Base-by-base conservation (phyloP, 2,888 invertebrate genomes). In the Gymnoscelis rufifasciata region DNA sequence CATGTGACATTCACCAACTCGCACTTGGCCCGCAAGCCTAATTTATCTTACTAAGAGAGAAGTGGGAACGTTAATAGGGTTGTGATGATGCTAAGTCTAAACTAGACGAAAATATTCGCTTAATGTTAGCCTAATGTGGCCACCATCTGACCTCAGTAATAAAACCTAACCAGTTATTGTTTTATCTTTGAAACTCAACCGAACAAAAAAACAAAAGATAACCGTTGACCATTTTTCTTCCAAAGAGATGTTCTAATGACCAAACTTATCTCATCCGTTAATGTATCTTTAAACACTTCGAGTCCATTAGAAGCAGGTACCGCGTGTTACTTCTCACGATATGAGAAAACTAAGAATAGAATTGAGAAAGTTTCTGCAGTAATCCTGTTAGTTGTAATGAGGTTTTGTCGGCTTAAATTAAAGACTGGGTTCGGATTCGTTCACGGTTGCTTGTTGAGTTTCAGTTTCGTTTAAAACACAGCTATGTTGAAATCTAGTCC, bases 281-380 rank as follows among this genome's bases (percentile, higher is more conserved):
- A 79, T 79, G 79, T 68, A 68, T 80, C 73, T 78, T 79, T 80
- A 74, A 79, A 74, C 66, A 72, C 73, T 72, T 69, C 57, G 53
- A n/a, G 57, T 56, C 70, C 75, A 73, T 77, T 74, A 75, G 42
- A 26, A 31, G 31, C 39, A 19, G 41, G 45, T 42, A 15, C 46
- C 61, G 57, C 59, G 51, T 71, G 68, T 68, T 71, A 66, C 70
- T 74, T 72, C 72, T 66, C 68, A 71, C 71, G 66, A 78, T 74
- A 76, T 74, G 71, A 71, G 75, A 66, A 77, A 78, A 78, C 74
- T 78, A 76, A 77, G 78, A 75, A 78, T 76, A 61, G 66, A 60
- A 83, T 83, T 81, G 77, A 65, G 64, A 66, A 80, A 79, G 68
- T 81, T 81, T 62, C 57, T 47, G 56, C 58, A 58, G 59, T 67